Evolutionary conservation across 2,888 invertebrate genomes (phyloP).

Genomic region (Phlogophora meticulosa): DNA sequence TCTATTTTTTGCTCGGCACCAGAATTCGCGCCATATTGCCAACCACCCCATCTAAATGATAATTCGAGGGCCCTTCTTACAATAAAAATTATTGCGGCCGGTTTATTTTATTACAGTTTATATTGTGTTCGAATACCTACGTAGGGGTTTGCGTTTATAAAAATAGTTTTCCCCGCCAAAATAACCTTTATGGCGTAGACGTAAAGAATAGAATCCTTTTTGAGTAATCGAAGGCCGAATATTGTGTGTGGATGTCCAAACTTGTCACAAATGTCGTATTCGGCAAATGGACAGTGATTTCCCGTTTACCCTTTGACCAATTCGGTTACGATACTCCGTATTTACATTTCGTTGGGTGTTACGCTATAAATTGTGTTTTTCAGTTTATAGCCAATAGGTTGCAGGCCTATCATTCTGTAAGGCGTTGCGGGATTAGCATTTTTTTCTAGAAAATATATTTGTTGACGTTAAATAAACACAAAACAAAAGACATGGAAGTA

Average conservation of each 20-base stretch:
- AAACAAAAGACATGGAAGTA: background rate
- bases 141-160: conserved; percentile 58
- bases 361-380: conserved; percentile 72
- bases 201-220: conserved; percentile 51
- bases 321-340: conserved; percentile 76
- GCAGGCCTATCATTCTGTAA: conserved; percentile 21
- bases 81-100: conserved; percentile 90
- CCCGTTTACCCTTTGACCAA: conserved; percentile 82
- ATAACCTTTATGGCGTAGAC: conserved; percentile 51
- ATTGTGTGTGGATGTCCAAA: conserved; percentile 63
- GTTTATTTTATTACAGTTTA: conserved; percentile 90
- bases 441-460: background rate
- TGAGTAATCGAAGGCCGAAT: conserved; percentile 18
- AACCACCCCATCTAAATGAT: conserved; percentile 90
- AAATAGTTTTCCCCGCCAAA: conserved; percentile 64
- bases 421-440: conserved; percentile 17
- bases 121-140: conserved; percentile 87
- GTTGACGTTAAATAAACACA: background rate
- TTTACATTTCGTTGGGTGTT: conserved; percentile 77
- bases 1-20: conserved; percentile 79
- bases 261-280: conserved; percentile 77
- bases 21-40: conserved; percentile 88
- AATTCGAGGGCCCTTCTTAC: conserved; percentile 88
- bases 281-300: conserved; percentile 80
- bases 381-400: conserved; percentile 71